Conservation (phyloP, 2,797 vertebrate species). For the Ibycter americanus region DNA sequence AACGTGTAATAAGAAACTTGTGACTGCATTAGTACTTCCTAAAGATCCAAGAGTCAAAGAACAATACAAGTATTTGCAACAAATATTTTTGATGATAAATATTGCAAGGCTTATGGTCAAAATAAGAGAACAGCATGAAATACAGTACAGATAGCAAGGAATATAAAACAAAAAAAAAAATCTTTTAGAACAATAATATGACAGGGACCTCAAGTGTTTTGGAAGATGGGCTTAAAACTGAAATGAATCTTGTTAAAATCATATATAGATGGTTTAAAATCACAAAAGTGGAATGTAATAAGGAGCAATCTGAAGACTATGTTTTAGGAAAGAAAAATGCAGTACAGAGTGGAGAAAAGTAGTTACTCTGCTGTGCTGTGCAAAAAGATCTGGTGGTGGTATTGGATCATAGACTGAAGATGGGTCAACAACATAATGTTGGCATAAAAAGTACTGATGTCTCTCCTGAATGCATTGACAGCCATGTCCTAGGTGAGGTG, state of each 20-base stretch:
- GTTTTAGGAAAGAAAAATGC: not conserved
- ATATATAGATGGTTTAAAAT: not conserved
- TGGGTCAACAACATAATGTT: not conserved
- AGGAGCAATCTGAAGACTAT: not conserved
- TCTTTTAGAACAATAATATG: not conserved
- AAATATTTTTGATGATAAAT: not conserved
- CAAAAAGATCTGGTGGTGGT: not conserved
- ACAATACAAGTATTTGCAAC: not conserved
- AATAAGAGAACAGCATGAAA: not conserved
- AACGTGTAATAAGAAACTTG: not conserved
- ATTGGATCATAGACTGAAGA: not conserved
- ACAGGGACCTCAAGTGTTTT: not conserved
- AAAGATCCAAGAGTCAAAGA: not conserved
- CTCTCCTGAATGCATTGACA: not conserved
- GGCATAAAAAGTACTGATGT: not conserved
- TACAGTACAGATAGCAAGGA: not conserved
- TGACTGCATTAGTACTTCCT: not conserved
- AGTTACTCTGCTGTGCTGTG: not conserved
- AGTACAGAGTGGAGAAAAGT: not conserved
- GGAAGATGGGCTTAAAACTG: not conserved
- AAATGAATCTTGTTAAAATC: not conserved
- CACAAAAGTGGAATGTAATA: not conserved
- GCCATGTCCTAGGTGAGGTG: not conserved
- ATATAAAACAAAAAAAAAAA: not conserved
- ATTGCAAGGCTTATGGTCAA: not conserved